phyloP scores from a whole-genome alignment of 2,113 vertebrate species.

The Ellobius talpinus region DNA sequence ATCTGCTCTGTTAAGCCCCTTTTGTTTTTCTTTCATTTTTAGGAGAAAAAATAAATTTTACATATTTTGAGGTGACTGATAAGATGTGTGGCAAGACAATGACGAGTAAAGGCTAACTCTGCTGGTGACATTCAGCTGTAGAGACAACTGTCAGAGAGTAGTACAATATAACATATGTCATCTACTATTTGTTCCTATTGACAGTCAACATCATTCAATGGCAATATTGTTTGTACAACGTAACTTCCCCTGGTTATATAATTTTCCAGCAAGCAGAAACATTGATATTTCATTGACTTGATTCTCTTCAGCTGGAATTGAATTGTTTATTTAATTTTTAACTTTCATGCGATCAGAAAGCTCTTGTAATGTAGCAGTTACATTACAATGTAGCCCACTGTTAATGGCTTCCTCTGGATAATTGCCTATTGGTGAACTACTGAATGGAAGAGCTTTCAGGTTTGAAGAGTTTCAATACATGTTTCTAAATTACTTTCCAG shows the following conservation, averaged over 20 bases:
- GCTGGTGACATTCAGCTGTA: neutral
- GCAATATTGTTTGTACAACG: neutral
- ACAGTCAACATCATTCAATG: neutral
- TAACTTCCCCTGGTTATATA: neutral
- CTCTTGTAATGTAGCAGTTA: neutral
- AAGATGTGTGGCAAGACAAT: neutral
- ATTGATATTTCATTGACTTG: conserved; percentile 7
- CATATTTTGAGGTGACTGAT: neutral
- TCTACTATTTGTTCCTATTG: neutral
- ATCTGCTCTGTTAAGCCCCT: neutral
- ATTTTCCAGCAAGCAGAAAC: neutral
- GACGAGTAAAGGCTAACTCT: neutral
- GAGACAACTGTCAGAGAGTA: neutral
- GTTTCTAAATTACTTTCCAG: conserved; percentile 37
- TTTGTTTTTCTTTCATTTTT: neutral
- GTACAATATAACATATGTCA: accelerated
- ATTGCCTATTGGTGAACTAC: neutral
- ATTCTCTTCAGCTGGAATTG: neutral
- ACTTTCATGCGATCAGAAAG: neutral
- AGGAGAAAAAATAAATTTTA: neutral
- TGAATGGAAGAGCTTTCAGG: neutral
- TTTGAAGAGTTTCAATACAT: conserved; percentile 15
- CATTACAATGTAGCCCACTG: neutral
- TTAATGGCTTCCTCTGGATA: neutral
- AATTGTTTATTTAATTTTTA: neutral